Base-by-base conservation (phyloP, 92 coral and sea anemone species). In the Actinostola sp. region DNA sequence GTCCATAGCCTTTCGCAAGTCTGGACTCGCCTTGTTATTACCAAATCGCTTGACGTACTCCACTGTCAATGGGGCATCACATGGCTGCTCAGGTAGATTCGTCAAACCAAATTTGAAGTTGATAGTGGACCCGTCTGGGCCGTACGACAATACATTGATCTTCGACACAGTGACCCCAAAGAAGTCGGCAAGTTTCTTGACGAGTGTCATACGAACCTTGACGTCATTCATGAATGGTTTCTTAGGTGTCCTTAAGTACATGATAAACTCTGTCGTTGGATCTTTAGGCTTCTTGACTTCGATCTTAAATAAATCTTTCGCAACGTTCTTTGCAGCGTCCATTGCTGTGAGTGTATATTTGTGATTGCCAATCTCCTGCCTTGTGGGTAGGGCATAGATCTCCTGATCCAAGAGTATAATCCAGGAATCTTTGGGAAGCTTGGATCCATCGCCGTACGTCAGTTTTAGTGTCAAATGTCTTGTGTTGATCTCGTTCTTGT, bases 401-500 rank as follows among this genome's bases (percentile, higher is more conserved):
- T 83, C 77, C 41, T 75, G 84, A 12, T 60, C 2, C 31, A 70
- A 32, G 9, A 79, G 61, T 12, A 81, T 41, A 53, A 88, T 72
- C 82, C 93, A 76, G 49, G 86, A 77, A 44, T 72, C 57, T 9
- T 63, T 10, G 5, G 77, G 76, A 9, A 48, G 73, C 11, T 53
- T 71, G 16, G 71, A 62, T 16, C 63, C 44, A 27, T 66, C 81
- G 13, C 36, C 65, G 24, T 44, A 50, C 51, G 49, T 72, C 63
- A 90, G 76, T 8, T 58, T 43, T 44, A 93, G 55, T 0, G 63
- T 63, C 67, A 93, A 72, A 25, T 81, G 59, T 28, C 84, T 33
- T 9, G 98, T 93, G 76, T 77, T 50, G 24, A 85, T 85, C 36
- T 93, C 93, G 70, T 93, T 89, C 29, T 61, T 28, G 73, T 93